Evolutionary conservation across 2,113 vertebrate genomes (phyloP), one percentile per base, ranked within the genome.

Genomic region (Apus apus): DNA sequence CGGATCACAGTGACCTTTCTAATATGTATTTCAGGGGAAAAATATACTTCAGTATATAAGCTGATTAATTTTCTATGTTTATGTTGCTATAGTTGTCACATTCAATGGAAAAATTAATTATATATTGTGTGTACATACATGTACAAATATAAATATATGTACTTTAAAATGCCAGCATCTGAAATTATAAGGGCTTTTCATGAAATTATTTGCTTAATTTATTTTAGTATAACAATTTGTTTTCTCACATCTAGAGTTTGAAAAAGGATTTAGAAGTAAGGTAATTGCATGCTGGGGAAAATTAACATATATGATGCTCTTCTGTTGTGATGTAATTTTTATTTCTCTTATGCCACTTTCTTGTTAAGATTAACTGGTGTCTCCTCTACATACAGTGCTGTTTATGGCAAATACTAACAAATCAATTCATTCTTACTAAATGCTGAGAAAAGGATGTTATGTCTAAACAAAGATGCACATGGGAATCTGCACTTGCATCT

Each of bases 1-100:
- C 92, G 97, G 97, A 98, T 97, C 98, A 97, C 97, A 97, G 96
- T 96, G 92, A 97, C 98, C 98, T 92, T 97, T 96, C 93, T 94
- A 97, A 97, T 95, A 95, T 87, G 94, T 93, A 97, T 97, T 97
- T 90, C 38, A 32, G 82, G 78, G 85, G 70, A 66, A 93, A 96
- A 97, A 97, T 97, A 97, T 98, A 98, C 97, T 97, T 97, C 86
- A 97, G 97, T 89, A 94, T 97, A 90, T 89, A 57, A 57, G 96
- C 97, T 97, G 94, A 96, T 97, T 97, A 95, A 97, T 98, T 98
- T 98, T 97, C 96, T 93, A 38, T 95, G 96, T 89, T 98, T 96
- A 82, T 94, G 93, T 94, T 97, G 79, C 89, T 86, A 26, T 82
- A 78, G 87, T 93, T 97, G 87, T 95, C 95, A 75, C 93, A 94